phyloP scores from a whole-genome alignment of 2,888 invertebrate genomes.

The Stegophylla sp. region DNA sequence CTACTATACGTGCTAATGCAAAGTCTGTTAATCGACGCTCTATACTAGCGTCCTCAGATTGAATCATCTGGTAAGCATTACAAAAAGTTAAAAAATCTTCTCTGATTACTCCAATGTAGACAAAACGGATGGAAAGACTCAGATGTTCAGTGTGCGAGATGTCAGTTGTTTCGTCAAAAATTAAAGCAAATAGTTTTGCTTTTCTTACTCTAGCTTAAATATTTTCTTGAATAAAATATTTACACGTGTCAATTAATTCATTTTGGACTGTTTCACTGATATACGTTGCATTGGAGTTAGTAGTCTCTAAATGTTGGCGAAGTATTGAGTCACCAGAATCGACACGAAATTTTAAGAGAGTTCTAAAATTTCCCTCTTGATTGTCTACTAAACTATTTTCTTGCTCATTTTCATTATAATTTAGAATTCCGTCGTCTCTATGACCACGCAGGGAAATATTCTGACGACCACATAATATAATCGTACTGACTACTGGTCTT shows the following conservation, averaged over 20 bases:
- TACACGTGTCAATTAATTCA: conserved; percentile 45
- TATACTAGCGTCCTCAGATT: neutral
- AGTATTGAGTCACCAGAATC: conserved; percentile 46
- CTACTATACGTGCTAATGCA: conserved; percentile 1
- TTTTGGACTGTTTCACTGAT: conserved; percentile 54
- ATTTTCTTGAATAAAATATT: conserved; percentile 12
- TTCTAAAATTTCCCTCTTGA: conserved; percentile 46
- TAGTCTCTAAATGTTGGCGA: conserved; percentile 39
- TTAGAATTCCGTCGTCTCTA: conserved; percentile 44
- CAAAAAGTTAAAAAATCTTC: conserved; percentile 20
- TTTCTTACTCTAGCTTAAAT: neutral
- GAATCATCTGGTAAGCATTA: conserved; percentile 17
- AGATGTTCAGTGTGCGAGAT: conserved; percentile 15
- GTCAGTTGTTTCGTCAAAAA: conserved; percentile 24
- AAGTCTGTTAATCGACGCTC: conserved; percentile 6
- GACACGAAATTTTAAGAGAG: conserved; percentile 43
- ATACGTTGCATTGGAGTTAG: conserved; percentile 31
- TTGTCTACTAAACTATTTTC: conserved; percentile 27
- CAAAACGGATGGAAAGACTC: conserved; percentile 12
- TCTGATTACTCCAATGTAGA: conserved; percentile 6
- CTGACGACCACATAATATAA: conserved; percentile 41
- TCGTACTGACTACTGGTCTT: conserved; percentile 16
- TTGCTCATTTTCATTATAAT: conserved; percentile 14
- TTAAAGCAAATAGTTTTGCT: conserved; percentile 10
- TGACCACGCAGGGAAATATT: conserved; percentile 48